Conservation (phyloP, 64 coral and sea anemone species). For the Porites australiensis region DNA sequence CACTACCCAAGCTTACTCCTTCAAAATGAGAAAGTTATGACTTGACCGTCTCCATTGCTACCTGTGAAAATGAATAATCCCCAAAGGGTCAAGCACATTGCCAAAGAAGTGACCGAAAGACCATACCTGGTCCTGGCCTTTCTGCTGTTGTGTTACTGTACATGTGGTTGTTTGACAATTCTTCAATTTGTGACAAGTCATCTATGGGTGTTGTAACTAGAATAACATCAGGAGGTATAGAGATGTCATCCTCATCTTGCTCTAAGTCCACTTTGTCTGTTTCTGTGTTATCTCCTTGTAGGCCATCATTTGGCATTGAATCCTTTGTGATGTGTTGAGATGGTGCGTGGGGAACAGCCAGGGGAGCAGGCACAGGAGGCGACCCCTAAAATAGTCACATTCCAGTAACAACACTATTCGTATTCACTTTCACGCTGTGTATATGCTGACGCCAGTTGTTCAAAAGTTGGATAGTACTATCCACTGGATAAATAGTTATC, state of each 20-base stretch:
- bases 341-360: not conserved
- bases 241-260: slow-evolving; percentile 41
- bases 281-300: not conserved
- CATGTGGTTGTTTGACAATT: not conserved
- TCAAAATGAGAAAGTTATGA: too few species aligned
- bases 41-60: too few species aligned
- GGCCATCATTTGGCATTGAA: not conserved
- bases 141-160: not conserved
- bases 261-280: not conserved
- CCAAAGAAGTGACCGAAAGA: too few species aligned
- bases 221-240: slow-evolving; percentile 55
- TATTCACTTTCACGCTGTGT: not conserved
- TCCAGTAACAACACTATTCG: not conserved
- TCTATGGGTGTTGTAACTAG: slow-evolving; percentile 51
- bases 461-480: not conserved
- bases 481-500: too few species aligned
- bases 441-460: not conserved
- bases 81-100: too few species aligned
- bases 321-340: not conserved
- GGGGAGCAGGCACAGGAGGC: slow-evolving; percentile 24
- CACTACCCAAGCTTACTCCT: too few species aligned
- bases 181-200: slow-evolving; percentile 17
- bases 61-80: too few species aligned
- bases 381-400: not conserved
- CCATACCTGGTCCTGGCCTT: too few species aligned